Evolutionary conservation across 2,888 invertebrate genomes (phyloP).

Genomic region (Thelaira solivaga): DNA sequence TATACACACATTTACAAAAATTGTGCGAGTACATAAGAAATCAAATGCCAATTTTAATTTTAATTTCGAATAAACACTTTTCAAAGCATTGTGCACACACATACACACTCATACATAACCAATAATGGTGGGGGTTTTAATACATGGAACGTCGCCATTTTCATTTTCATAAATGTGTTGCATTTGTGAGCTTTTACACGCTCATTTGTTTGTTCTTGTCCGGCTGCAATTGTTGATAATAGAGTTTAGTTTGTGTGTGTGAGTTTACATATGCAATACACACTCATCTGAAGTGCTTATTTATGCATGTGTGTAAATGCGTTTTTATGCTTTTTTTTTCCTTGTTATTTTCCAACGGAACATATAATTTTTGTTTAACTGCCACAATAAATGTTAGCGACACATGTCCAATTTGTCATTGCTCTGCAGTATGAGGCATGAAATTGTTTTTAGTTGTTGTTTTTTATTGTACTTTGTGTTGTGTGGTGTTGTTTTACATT

Average conservation of each 20-base stretch:
- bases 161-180: slow-evolving; percentile 13
- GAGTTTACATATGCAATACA: not conserved
- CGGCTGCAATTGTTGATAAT: slow-evolving; percentile 15
- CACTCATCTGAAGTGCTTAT: no score
- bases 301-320: not conserved
- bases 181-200: not conserved
- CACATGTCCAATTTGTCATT: slow-evolving; percentile 55
- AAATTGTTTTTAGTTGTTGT: not conserved
- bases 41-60: slow-evolving; percentile 42
- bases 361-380: slow-evolving; percentile 36
- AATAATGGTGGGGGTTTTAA: not conserved
- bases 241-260: slow-evolving; percentile 3
- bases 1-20: not conserved
- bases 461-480: no score
- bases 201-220: not conserved
- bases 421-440: slow-evolving; percentile 4
- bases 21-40: not conserved
- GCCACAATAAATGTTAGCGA: slow-evolving; percentile 40
- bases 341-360: slow-evolving; percentile 8
- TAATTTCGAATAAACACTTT: slow-evolving; percentile 40
- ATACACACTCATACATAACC: not conserved
- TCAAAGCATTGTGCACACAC: not conserved
- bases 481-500: no score
- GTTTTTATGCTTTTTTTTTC: not conserved
- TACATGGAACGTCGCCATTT: not conserved